Evolutionary conservation across 2,113 vertebrate species (phyloP), one percentile per base, ranked within the genome.

Genomic region (Pantherophis guttatus): DNA sequence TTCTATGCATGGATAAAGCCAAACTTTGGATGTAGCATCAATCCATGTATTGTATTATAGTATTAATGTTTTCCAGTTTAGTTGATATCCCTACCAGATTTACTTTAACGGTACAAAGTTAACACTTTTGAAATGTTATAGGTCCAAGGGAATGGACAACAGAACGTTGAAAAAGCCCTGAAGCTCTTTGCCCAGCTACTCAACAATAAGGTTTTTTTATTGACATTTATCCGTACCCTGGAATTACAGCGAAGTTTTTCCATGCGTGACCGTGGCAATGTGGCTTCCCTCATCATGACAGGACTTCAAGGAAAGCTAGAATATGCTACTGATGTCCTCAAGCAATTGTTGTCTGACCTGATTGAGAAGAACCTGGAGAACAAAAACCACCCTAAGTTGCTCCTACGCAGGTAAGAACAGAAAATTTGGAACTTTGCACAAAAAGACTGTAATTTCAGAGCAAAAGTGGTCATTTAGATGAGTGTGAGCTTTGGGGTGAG

Each of bases 201-300:
- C 97, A 99, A 99, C 98, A 99, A 99, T 98, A 99, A 99, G 94
- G 98, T 99, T 90, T 99, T 99, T 97, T 97, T 99, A 97, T 97
- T 99, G 96, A 98, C 99, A 85, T 99, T 99, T 97, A 99, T 99
- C 96, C 99, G 99, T 23, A 99, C 99, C 0, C 98, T 99, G 93
- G 99, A 99, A 96, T 95, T 98, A 92, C 99, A 99, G 97, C 99
- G 99, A 86, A 99, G 99, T 93, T 99, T 99, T 97, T 99, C 99
- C 96, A 99, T 99, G 99, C 98, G 99, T 0, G 99, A 99, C 95
- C 98, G 99, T 0, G 99, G 99, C 96, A 99, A 99, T 55, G 99
- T 99, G 97, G 99, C 99, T 33, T 99, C 99, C 0, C 99, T 99
- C 33, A 99, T 99, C 98, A 99, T 99, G 99, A 99, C 99, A 0